A percentile compares a stretch with the other conserved stretches of the same genome.
Conservation (phyloP, 2,888 invertebrate species). For the Epinotia bilunana region DNA sequence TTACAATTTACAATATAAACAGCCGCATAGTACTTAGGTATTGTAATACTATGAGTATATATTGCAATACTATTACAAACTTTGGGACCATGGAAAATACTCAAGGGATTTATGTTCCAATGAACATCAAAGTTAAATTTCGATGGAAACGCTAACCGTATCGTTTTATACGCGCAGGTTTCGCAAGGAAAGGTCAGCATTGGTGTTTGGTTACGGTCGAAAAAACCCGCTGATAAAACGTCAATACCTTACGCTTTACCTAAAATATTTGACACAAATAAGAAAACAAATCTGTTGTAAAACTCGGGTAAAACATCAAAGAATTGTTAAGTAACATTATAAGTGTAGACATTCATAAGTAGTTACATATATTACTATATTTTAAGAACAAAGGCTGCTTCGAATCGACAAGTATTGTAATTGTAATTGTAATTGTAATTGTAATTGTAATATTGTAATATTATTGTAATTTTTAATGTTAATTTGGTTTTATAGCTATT, state of each 20-base stretch:
- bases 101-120: slow-evolving; percentile 31
- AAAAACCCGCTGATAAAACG: not conserved
- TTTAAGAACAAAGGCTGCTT: slow-evolving; percentile 46
- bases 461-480: no score
- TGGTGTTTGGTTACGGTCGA: slow-evolving; percentile 6
- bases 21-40: no score
- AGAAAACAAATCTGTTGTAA: not conserved
- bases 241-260: not conserved
- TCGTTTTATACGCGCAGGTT: slow-evolving; percentile 14
- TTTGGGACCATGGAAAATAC: slow-evolving; percentile 12
- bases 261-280: not conserved
- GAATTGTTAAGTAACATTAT: not conserved
- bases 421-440: no score
- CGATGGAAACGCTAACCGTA: slow-evolving; percentile 15
- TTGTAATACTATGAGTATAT: not conserved
- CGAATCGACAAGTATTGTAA: slow-evolving; percentile 47
- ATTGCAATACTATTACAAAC: not conserved
- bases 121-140: slow-evolving; percentile 36
- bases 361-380: not conserved
- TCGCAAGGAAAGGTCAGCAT: slow-evolving; percentile 13
- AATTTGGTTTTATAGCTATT: no score
- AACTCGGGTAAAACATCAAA: not conserved
- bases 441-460: no score
- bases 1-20: not conserved
- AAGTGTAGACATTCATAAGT: no score